These are phyloP conservation scores for Musca domestica DNA, from an alignment of 1,140 invertebrate genomes.

Conservation along the genomic window DNA sequence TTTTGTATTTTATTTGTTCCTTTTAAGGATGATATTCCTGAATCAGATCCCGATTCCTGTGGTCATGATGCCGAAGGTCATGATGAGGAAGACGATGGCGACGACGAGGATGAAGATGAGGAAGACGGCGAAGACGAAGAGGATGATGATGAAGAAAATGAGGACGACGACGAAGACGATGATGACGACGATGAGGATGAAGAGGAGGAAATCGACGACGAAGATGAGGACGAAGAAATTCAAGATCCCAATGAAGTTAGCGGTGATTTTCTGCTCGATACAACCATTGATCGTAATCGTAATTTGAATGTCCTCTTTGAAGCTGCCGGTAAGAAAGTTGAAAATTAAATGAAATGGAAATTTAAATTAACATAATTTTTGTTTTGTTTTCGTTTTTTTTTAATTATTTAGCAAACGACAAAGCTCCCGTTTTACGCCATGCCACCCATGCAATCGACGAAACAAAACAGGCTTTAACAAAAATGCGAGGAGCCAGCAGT, in stretches of 20 bases:
- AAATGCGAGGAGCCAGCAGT: conserved; percentile 83
- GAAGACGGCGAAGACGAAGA: conserved; percentile 39
- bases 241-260: conserved; percentile 46
- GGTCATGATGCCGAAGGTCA: conserved; percentile 48
- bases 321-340: conserved; percentile 34
- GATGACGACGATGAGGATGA: conserved; percentile 35
- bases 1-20: conserved; percentile 18
- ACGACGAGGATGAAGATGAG: conserved; percentile 51
- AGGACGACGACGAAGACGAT: conserved; percentile 28
- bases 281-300: conserved; percentile 42
- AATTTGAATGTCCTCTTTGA: conserved; percentile 47
- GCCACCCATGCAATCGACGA: conserved; percentile 77
- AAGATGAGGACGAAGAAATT: conserved; percentile 51
- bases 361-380: conserved; percentile 6
- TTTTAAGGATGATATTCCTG: conserved; percentile 46
- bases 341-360: too few species aligned
- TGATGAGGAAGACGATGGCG: conserved; percentile 48
- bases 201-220: conserved; percentile 50
- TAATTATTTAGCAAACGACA: conserved; percentile 74
- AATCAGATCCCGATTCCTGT: conserved; percentile 50
- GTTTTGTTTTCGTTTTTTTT: conserved; percentile 2
- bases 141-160: conserved; percentile 32
- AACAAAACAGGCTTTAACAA: conserved; percentile 89
- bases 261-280: conserved; percentile 43
- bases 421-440: conserved; percentile 54